phyloP scores from a whole-genome alignment of 2,797 vertebrate species.

The Selene dorsalis region DNA sequence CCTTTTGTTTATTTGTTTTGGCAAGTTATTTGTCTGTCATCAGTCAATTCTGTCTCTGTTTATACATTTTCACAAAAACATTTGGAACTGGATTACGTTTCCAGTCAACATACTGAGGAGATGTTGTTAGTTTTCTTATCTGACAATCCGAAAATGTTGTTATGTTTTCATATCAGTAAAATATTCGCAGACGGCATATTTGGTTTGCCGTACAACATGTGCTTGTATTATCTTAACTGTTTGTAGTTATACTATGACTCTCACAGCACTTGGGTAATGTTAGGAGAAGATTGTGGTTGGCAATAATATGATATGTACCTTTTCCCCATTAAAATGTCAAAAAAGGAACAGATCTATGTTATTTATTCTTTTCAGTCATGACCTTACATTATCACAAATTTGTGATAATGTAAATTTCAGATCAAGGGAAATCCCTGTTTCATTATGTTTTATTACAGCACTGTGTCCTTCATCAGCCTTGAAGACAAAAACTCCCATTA shows the following conservation, averaged over 20 bases:
- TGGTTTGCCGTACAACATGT: background rate
- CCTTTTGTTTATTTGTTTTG: background rate
- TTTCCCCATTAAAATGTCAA: no score
- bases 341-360: no score
- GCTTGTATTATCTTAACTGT: background rate
- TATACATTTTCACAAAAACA: background rate
- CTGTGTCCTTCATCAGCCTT: no score
- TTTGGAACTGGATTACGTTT: background rate
- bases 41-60: background rate
- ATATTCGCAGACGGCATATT: background rate
- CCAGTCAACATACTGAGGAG: background rate
- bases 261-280: background rate
- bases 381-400: no score
- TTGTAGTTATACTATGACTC: background rate
- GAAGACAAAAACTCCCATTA: no score
- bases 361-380: no score
- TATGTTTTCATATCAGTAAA: background rate
- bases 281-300: background rate
- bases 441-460: no score
- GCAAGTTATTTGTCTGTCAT: background rate
- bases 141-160: background rate
- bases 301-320: no score
- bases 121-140: background rate
- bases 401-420: no score
- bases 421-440: no score